Base-by-base conservation (phyloP, 2,113 vertebrate species). In the Mungos mungo region DNA sequence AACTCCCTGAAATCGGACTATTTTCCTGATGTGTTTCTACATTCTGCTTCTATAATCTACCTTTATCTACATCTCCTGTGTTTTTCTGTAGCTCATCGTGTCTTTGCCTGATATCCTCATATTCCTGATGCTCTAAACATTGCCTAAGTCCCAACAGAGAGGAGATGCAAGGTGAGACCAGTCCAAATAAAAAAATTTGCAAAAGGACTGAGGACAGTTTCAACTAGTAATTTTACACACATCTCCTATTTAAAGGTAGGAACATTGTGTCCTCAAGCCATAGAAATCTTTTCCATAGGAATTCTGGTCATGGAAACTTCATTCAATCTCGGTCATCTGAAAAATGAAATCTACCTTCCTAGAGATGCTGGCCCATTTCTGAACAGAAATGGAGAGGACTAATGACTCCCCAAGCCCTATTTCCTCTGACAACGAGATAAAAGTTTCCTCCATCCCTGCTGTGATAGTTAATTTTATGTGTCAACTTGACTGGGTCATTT, bases 121-220 rank as follows among this genome's bases (percentile, higher is more conserved):
- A 35, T 21, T 3, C 18, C 90, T 81, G 47, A 60, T 90, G 35
- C 27, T 89, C 21, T 18, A 84, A 92, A 86, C 13, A 7, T 25
- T 88, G 3, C 41, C 7, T 12, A 91, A 82, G 19, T 27, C 8
- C 83, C 71, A 77, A 57, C 6, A 72, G 23, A 54, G 29, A 52
- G 29, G 19, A 63, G 31, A 66, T 92, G 35, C 23, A 68, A 80
- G 13, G 33, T 68, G 4, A 35, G 23, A 63, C 7, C n/a, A 94
- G 33, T 65, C 5, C 38, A 94, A 93, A 95, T 76, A 91, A 94
- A n/a, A 92, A 88, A 97, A 68, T 74, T 79, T 91, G 21, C 33
- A 84, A 89, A 91, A 5, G 27, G 9, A 52, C 1, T 79, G 25
- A 92, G 16, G 23, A 52, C 1, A 74, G 16, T 65, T 95, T 3